These are phyloP conservation scores for Lacanobia wlatinum DNA, from an alignment of 2,888 invertebrate species.

Conservation along the genomic window DNA sequence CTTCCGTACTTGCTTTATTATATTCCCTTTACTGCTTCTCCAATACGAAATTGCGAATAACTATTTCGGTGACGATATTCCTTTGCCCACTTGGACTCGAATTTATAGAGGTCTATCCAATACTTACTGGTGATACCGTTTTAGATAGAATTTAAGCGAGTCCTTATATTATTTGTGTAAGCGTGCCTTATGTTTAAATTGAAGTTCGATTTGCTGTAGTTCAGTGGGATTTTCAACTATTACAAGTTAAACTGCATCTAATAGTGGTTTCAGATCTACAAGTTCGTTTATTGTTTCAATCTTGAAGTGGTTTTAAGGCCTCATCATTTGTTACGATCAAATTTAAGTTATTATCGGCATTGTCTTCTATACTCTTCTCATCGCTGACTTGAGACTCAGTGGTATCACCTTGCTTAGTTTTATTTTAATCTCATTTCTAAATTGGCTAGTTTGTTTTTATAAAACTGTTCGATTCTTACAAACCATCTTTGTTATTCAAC, in stretches of 20 bases:
- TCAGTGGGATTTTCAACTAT: conserved; percentile 9
- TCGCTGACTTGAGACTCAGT: neutral
- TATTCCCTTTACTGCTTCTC: conserved; percentile 55
- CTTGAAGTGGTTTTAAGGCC: neutral
- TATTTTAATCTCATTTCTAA: neutral
- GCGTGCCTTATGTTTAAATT: conserved; percentile 25
- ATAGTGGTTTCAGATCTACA: neutral
- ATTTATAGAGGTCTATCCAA: conserved; percentile 76
- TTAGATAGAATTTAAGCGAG: conserved; percentile 54
- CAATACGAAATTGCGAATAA: conserved; percentile 55
- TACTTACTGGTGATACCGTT: conserved; percentile 52
- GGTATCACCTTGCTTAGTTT: neutral
- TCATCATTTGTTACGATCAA: neutral
- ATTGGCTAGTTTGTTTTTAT: neutral
- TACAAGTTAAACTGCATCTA: conserved; percentile 11
- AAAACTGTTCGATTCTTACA: neutral
- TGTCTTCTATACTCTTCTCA: neutral
- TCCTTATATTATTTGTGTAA: conserved; percentile 50
- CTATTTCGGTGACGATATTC: conserved; percentile 74
- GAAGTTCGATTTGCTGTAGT: conserved; percentile 22
- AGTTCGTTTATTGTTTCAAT: conserved; percentile 21
- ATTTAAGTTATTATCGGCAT: neutral
- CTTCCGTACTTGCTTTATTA: conserved; percentile 56
- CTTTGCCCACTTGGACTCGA: conserved; percentile 70
- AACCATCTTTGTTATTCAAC: neutral